phyloP scores from a whole-genome alignment of 1,140 invertebrate genomes.

The Pristionchus pacificus region DNA sequence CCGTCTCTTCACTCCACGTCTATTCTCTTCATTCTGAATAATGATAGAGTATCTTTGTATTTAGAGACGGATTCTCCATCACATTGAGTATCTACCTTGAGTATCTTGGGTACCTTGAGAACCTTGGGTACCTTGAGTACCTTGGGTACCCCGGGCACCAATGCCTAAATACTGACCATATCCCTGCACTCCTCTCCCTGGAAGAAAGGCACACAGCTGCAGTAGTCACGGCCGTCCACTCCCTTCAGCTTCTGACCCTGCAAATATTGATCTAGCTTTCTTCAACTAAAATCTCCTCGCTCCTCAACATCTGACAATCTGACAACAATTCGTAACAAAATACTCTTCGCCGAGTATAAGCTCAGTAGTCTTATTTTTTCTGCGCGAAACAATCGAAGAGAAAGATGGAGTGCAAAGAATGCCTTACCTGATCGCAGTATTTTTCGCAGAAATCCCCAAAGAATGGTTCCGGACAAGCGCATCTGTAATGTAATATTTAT shows the following conservation, averaged over 20 bases:
- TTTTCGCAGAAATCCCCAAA: slow-evolving; percentile 56
- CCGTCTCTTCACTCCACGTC: too few species aligned
- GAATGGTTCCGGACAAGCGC: slow-evolving; percentile 50
- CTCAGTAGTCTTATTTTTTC: slow-evolving; percentile 8
- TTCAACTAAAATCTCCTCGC: not conserved
- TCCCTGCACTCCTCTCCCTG: slow-evolving; percentile 54
- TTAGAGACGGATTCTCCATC: too few species aligned
- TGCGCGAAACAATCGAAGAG: not conserved
- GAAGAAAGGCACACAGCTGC: slow-evolving; percentile 52
- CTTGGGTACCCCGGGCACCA: not conserved
- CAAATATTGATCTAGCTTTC: not conserved
- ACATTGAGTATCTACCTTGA: too few species aligned
- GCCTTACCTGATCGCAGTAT: slow-evolving; percentile 54
- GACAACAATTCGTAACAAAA: slow-evolving; percentile 7
- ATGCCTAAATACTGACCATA: slow-evolving; percentile 20
- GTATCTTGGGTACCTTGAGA: too few species aligned
- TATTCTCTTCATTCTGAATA: too few species aligned
- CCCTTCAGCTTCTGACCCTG: slow-evolving; percentile 21
- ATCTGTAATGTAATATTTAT: slow-evolving; percentile 17
- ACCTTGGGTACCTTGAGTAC: too few species aligned
- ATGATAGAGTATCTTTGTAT: too few species aligned
- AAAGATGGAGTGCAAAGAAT: slow-evolving; percentile 30
- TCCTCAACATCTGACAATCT: slow-evolving; percentile 3
- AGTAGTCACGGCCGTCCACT: slow-evolving; percentile 46
- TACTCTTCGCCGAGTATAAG: slow-evolving; percentile 12